Conservation (phyloP, 2,113 vertebrate species). For the Labeo rohita region DNA sequence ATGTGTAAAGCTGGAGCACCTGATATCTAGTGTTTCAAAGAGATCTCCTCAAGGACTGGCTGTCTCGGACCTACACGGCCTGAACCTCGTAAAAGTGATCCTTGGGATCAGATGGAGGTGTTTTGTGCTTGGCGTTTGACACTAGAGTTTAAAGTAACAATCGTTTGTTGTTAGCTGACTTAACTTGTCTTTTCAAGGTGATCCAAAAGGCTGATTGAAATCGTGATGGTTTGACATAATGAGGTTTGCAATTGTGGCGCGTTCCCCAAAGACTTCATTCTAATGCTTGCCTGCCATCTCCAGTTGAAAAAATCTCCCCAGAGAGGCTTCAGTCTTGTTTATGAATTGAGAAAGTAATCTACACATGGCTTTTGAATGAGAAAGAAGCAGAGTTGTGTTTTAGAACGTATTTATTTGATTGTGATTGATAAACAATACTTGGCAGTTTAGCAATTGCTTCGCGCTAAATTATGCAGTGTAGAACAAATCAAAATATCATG, state of each 20-base stretch:
- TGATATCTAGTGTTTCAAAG: conserved; percentile 17
- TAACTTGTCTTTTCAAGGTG: conserved; percentile 52
- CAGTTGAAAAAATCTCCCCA: conserved; percentile 1
- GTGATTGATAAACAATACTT: not conserved
- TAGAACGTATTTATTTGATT: not conserved
- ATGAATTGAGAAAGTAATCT: conserved; percentile 14
- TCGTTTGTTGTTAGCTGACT: not conserved
- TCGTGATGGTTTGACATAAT: conserved; percentile 42
- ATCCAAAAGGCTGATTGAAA: conserved; percentile 43
- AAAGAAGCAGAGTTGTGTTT: not conserved
- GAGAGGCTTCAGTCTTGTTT: not conserved
- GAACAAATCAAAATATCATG: conserved; percentile 40
- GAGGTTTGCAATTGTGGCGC: conserved; percentile 47
- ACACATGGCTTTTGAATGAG: not conserved
- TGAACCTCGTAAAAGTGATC: conserved; percentile 9
- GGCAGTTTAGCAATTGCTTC: conserved; percentile 22
- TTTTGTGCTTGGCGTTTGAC: not conserved
- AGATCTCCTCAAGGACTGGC: not conserved
- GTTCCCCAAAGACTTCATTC: conserved; percentile 29
- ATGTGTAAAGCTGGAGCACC: conserved; percentile 26
- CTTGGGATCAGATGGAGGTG: not conserved
- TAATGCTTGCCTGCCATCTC: conserved; percentile 12
- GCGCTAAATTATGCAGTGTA: conserved; percentile 37
- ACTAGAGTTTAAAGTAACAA: not conserved
- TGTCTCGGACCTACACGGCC: not conserved